These are phyloP conservation scores for Neopelma chrysocephalum DNA, from an alignment of 2,797 vertebrate species.

Conservation along the genomic window DNA sequence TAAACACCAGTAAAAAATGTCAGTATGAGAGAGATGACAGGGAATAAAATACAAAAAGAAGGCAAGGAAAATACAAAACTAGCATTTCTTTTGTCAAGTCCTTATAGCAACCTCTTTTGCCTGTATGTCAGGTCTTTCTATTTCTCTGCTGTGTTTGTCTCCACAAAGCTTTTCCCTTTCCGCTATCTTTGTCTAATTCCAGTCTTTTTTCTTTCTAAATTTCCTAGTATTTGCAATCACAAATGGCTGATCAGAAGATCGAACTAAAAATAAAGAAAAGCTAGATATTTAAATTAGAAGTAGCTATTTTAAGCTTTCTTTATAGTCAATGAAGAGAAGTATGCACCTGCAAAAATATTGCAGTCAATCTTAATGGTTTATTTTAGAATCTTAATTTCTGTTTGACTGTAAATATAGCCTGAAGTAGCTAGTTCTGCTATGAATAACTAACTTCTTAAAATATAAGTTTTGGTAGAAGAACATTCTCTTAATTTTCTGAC, in stretches of 20 bases:
- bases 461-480: neutral
- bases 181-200: neutral
- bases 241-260: neutral
- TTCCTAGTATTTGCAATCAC: neutral
- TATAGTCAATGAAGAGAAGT: neutral
- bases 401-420: neutral
- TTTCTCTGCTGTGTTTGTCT: neutral
- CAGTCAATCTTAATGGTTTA: neutral
- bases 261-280: neutral
- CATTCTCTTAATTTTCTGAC: neutral
- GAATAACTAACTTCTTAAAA: neutral
- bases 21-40: neutral
- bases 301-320: neutral
- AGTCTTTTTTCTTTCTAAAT: neutral
- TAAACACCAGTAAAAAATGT: constrained; percentile 1
- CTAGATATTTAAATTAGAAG: neutral
- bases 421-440: neutral
- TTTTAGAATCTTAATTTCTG: neutral
- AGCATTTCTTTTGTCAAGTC: neutral
- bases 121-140: neutral
- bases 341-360: neutral
- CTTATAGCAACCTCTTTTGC: neutral
- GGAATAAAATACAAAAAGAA: neutral
- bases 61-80: neutral
- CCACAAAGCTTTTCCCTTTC: neutral